phyloP scores from a whole-genome alignment of 2,113 vertebrate genomes.

The Amphilophus citrinellus region DNA sequence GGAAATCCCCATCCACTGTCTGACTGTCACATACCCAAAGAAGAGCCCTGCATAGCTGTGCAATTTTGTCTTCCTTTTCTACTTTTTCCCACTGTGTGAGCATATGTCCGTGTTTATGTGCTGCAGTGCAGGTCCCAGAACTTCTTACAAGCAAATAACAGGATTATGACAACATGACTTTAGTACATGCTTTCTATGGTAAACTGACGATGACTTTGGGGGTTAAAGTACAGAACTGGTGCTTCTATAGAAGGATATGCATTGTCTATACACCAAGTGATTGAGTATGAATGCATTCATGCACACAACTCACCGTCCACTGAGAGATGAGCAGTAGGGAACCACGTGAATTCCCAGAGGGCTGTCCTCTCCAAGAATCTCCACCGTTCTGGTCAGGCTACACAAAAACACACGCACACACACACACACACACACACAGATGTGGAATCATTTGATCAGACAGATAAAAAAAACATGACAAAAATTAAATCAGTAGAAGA shows the following conservation, averaged over 20 bases:
- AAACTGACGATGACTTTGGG: neutral
- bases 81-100: neutral
- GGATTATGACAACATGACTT: neutral
- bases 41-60: conserved; percentile 22
- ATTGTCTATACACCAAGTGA: neutral
- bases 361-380: conserved; percentile 93
- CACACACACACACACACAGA: conserved; percentile 15
- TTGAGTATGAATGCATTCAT: neutral
- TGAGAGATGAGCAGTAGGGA: conserved; percentile 95
- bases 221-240: neutral
- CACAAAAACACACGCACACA: conserved; percentile 34
- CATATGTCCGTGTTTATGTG: neutral
- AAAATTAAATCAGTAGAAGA: neutral
- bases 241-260: neutral
- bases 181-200: neutral
- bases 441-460: neutral
- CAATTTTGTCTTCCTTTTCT: neutral
- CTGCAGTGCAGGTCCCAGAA: neutral
- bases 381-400: conserved; percentile 90
- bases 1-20: conserved; percentile 51
- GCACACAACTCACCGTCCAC: conserved; percentile 89
- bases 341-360: conserved; percentile 97
- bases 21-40: conserved; percentile 46
- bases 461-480: neutral
- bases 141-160: neutral